These are phyloP conservation scores for Bombus haemorrhoidalis DNA, from an alignment of 1,140 invertebrate genomes.

Conservation along the genomic window DNA sequence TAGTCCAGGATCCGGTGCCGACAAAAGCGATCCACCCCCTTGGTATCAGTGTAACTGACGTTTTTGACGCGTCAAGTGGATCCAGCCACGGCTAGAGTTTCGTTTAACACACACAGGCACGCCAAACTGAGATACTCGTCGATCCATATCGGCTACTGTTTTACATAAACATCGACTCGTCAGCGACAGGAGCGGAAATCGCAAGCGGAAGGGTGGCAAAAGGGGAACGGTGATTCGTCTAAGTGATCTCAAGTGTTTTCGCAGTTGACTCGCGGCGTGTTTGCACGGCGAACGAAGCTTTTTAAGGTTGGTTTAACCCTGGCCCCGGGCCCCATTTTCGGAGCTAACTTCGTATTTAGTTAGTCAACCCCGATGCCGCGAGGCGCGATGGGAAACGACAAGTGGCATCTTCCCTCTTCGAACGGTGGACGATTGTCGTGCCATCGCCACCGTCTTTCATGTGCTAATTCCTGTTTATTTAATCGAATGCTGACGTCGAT, in stretches of 20 bases:
- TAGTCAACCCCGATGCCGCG: slow-evolving; percentile 80
- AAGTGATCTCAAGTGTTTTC: slow-evolving; percentile 78
- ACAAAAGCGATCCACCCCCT: slow-evolving; percentile 37
- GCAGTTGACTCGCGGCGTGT: slow-evolving; percentile 77
- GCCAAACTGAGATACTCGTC: background rate
- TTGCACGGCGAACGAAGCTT: slow-evolving; percentile 68
- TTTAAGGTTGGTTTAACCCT: slow-evolving; percentile 81
- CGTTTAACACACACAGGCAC: too few relatives aligned
- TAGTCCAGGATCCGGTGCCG: background rate
- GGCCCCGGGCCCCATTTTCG: slow-evolving; percentile 75
- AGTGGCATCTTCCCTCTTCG: slow-evolving; percentile 68
- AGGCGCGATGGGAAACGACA: slow-evolving; percentile 82
- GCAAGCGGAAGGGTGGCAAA: slow-evolving; percentile 13
- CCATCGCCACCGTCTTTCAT: slow-evolving; percentile 67
- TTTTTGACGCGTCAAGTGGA: slow-evolving; percentile 80
- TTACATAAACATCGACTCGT: slow-evolving; percentile 78
- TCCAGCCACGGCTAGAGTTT: slow-evolving; percentile 50
- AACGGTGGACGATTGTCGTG: slow-evolving; percentile 21
- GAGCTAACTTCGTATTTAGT: slow-evolving; percentile 82
- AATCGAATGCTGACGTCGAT: slow-evolving; percentile 69
- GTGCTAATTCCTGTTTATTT: slow-evolving; percentile 78
- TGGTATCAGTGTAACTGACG: slow-evolving; percentile 75
- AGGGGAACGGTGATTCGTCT: slow-evolving; percentile 61
- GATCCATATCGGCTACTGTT: slow-evolving; percentile 71
- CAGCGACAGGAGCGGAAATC: slow-evolving; percentile 20